A percentile compares a stretch with the other conserved stretches of the same genome.
phyloP scores from a whole-genome alignment of 2,888 invertebrate genomes.

The Drosophila parthenogenetica region DNA sequence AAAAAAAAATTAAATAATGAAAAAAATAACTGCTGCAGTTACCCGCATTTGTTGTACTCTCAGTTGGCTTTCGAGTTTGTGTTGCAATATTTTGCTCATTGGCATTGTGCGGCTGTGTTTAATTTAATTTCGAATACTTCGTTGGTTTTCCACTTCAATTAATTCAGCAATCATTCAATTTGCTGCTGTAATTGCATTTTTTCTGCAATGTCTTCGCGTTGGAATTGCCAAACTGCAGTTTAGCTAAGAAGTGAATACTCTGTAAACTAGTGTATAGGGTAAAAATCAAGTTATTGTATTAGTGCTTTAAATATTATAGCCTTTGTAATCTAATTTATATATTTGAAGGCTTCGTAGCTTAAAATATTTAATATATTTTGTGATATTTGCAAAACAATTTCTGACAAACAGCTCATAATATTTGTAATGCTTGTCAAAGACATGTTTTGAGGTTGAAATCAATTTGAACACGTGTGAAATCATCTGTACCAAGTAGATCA shows the following conservation, averaged over 20 bases:
- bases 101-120: constrained; percentile 28
- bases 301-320: too few species aligned
- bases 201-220: background rate
- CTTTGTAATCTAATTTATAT: too few species aligned
- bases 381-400: background rate
- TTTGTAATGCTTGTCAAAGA: background rate
- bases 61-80: constrained; percentile 22
- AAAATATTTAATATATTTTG: background rate
- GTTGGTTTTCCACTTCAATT: constrained; percentile 40
- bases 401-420: background rate
- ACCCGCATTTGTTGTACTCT: constrained; percentile 30
- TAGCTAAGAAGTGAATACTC: background rate
- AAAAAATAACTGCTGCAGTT: constrained; percentile 27
- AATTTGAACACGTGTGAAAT: constrained; percentile 39
- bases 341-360: background rate
- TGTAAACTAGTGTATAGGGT: too few species aligned
- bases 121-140: constrained; percentile 49
- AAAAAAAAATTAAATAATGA: background rate
- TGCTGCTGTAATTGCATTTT: constrained; percentile 20
- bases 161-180: constrained; percentile 32
- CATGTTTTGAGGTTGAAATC: constrained; percentile 13
- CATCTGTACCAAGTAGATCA: constrained; percentile 11
- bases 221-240: background rate
- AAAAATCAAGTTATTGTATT: too few species aligned
- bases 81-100: constrained; percentile 42